phyloP scores from a whole-genome alignment of 1,140 invertebrate genomes.

The Condylostylus longicornis region DNA sequence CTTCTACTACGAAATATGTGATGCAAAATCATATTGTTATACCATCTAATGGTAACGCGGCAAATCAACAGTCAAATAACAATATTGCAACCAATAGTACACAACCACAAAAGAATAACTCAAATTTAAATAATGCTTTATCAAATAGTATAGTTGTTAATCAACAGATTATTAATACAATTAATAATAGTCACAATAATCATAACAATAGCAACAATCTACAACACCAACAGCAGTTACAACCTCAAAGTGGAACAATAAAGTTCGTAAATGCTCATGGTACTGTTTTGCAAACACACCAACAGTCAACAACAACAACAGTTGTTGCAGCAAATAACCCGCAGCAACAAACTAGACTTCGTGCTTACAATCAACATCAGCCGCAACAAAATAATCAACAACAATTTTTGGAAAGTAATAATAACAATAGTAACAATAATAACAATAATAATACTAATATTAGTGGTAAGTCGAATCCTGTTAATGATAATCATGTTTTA shows the following conservation, averaged over 20 bases:
- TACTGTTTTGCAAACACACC: slow-evolving; percentile 26
- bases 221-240: slow-evolving; percentile 7
- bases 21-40: slow-evolving; percentile 1
- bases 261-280: slow-evolving; percentile 31
- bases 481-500: slow-evolving; percentile 3
- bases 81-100: slow-evolving; percentile 24
- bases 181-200: no score
- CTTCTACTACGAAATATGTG: slow-evolving; percentile 1
- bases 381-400: slow-evolving; percentile 11
- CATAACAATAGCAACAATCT: no score
- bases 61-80: slow-evolving; percentile 7
- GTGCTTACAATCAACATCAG: no score
- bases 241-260: slow-evolving; percentile 16
- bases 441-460: slow-evolving; percentile 1
- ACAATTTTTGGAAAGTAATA: slow-evolving; percentile 1
- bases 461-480: not conserved
- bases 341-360: slow-evolving; percentile 17
- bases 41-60: not conserved
- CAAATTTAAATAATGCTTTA: not conserved
- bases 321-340: slow-evolving; percentile 9
- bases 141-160: not conserved
- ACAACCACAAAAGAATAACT: slow-evolving; percentile 24
- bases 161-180: not conserved
- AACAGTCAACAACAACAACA: slow-evolving; percentile 9
- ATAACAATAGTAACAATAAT: slow-evolving; percentile 3